These are phyloP conservation scores for Andrena trimmerana DNA, from an alignment of 2,888 invertebrate genomes.

Conservation along the genomic window DNA sequence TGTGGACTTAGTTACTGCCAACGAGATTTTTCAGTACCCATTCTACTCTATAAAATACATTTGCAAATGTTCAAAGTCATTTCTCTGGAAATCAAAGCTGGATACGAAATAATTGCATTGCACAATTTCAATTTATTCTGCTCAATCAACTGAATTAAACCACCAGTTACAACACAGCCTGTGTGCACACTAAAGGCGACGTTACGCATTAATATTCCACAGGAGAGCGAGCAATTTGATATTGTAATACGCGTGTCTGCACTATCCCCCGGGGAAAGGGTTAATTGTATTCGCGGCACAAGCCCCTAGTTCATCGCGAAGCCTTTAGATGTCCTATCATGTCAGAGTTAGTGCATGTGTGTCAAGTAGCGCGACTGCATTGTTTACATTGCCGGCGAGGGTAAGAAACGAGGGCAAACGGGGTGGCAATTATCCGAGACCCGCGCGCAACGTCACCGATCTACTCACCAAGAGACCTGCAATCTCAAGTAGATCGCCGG, in stretches of 20 bases:
- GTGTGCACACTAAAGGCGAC: too few species aligned
- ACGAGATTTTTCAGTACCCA: too few species aligned
- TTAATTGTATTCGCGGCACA: slow-evolving; percentile 44
- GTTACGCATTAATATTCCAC: too few species aligned
- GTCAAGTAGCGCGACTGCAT: slow-evolving; percentile 12
- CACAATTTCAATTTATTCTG: too few species aligned
- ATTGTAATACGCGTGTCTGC: not conserved
- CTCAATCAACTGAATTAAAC: too few species aligned
- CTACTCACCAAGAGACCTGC: slow-evolving; percentile 81
- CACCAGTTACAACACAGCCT: too few species aligned
- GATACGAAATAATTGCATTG: too few species aligned
- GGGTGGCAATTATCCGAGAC: not conserved
- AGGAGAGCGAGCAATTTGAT: too few species aligned
- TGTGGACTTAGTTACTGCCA: not conserved
- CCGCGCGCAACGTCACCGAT: not conserved
- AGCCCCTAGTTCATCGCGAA: slow-evolving; percentile 45
- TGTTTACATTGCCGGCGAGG: slow-evolving; percentile 43
- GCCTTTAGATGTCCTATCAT: slow-evolving; percentile 62
- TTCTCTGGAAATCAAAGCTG: too few species aligned
- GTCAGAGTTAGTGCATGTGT: slow-evolving; percentile 19
- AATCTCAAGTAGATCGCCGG: slow-evolving; percentile 80
- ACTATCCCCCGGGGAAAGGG: not conserved
- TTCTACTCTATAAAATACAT: too few species aligned
- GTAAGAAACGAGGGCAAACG: slow-evolving; percentile 3
- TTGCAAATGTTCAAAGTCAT: too few species aligned